phyloP scores from a whole-genome alignment of 1,140 invertebrate genomes.

The Plectrocnemia conspersa region DNA sequence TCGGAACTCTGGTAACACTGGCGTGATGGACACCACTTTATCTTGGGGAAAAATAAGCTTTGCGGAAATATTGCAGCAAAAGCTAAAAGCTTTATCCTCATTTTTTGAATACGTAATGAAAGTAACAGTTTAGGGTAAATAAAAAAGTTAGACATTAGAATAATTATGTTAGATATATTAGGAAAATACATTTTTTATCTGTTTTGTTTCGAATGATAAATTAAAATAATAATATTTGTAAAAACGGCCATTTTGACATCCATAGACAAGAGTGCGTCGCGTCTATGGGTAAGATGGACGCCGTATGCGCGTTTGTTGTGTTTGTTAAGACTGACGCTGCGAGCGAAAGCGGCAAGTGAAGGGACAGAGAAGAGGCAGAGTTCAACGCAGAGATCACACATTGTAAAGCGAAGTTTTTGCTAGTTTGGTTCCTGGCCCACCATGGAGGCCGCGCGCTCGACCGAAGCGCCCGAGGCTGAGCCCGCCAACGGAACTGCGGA shows the following conservation, averaged over 20 bases:
- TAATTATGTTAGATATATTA: too few relatives aligned
- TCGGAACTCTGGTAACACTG: too few relatives aligned
- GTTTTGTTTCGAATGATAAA: too few relatives aligned
- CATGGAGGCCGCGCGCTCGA: constrained; percentile 40
- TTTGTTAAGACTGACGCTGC: constrained; percentile 33
- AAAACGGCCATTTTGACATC: background rate
- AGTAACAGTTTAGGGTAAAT: too few relatives aligned
- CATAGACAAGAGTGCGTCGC: background rate
- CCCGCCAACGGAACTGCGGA: background rate
- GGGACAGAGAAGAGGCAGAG: constrained; percentile 9
- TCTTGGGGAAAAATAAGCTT: too few relatives aligned
- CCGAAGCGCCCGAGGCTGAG: constrained; percentile 26
- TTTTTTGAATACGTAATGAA: too few relatives aligned
- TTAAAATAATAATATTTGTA: background rate
- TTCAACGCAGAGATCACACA: background rate
- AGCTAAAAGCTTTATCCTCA: too few relatives aligned
- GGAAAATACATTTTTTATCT: too few relatives aligned
- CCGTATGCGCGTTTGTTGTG: constrained; percentile 31
- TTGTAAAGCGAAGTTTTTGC: constrained; percentile 37
- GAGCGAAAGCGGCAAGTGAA: background rate
- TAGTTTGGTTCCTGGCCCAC: constrained; percentile 43
- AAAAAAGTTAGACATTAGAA: too few relatives aligned
- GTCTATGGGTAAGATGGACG: constrained; percentile 32
- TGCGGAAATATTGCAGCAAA: too few relatives aligned
- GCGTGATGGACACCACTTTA: too few relatives aligned